Conservation (phyloP, 2,113 vertebrate genomes). For the Crypturellus undulatus region DNA sequence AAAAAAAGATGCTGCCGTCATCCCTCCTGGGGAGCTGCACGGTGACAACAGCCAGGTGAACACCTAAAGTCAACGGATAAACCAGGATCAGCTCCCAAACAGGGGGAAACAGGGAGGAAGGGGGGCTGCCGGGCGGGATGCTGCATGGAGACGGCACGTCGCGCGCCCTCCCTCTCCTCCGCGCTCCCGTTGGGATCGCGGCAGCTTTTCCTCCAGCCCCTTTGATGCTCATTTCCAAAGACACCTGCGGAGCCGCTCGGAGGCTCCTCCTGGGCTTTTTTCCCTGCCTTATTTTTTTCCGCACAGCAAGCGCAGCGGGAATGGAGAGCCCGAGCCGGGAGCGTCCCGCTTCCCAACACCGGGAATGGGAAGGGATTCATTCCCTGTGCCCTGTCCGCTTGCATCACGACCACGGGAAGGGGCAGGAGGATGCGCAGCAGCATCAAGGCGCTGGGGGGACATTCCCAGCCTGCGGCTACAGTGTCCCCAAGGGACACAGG, state of each 20-base stretch:
- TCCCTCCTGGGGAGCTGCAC: not conserved
- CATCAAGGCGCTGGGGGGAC: not conserved
- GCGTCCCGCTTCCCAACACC: not conserved
- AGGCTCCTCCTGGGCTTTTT: not conserved
- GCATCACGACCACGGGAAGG: not conserved
- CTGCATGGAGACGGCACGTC: not conserved
- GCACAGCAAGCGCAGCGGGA: not conserved
- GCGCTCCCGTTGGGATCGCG: not conserved
- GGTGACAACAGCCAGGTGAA: fast-evolving
- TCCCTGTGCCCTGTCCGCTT: not conserved
- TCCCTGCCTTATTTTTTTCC: not conserved
- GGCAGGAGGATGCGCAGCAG: no score
- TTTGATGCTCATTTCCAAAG: not conserved
- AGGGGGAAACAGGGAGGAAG: not conserved
- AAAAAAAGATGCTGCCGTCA: fast-evolving
- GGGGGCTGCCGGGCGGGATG: not conserved
- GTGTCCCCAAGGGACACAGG: not conserved
- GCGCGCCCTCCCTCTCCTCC: not conserved
- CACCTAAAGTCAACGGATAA: not conserved
- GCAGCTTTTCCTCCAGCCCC: fast-evolving
- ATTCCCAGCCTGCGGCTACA: not conserved
- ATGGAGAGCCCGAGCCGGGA: not conserved
- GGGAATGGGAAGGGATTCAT: not conserved
- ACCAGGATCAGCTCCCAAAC: not conserved
- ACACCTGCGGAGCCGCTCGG: not conserved